Percentiles rank a stretch among this genome's conserved stretches.
Evolutionary conservation across 2,113 vertebrate species (phyloP).

Genomic region (Lanius ludovicianus): DNA sequence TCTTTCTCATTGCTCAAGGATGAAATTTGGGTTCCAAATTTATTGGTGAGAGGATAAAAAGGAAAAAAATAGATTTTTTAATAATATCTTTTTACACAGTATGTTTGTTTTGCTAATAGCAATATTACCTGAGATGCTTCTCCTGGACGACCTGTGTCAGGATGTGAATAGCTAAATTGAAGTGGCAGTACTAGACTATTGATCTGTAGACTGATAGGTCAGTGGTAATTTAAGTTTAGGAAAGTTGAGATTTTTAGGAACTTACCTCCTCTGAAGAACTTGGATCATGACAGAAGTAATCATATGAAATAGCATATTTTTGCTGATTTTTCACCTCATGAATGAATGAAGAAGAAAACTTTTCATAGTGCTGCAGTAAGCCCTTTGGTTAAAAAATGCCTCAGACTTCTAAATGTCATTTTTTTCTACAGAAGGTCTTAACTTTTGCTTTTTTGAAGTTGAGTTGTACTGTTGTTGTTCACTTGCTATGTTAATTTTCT

Average conservation of each 20-base stretch:
- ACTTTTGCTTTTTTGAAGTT: not conserved
- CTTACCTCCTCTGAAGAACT: not conserved
- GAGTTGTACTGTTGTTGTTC: not conserved
- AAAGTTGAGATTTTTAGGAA: not conserved
- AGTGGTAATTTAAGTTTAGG: not conserved
- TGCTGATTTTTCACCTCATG: not conserved
- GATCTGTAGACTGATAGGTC: not conserved
- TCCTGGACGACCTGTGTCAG: not conserved
- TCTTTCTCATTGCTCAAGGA: not conserved
- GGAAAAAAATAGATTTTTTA: not conserved
- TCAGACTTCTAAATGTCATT: not conserved
- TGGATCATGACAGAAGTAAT: not conserved
- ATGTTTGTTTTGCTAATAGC: not conserved
- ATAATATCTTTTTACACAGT: not conserved
- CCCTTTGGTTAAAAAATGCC: not conserved
- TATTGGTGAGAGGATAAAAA: not conserved
- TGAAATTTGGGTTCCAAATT: not conserved
- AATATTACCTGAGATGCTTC: not conserved
- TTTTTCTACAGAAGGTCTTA: not conserved
- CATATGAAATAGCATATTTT: not conserved
- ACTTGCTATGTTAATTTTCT: conserved; percentile 55
- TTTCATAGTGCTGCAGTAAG: not conserved
- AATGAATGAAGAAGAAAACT: not conserved
- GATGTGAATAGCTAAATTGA: not conserved
- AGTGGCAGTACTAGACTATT: not conserved